phyloP scores from a whole-genome alignment of 2,113 vertebrate genomes.

The Capreolus pygargus region DNA sequence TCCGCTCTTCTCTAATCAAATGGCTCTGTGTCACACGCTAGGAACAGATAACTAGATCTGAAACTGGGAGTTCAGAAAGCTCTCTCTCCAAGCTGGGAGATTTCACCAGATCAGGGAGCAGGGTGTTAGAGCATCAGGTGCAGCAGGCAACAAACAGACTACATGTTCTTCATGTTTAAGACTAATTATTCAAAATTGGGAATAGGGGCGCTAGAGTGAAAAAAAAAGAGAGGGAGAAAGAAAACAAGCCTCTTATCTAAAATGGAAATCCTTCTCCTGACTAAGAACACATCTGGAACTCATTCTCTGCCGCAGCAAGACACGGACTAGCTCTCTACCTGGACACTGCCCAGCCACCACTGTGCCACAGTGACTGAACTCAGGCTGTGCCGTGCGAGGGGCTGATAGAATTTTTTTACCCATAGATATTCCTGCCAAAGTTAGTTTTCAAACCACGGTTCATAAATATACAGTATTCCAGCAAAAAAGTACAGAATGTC shows the following conservation, averaged over 20 bases:
- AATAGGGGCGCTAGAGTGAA: neutral
- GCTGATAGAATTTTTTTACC: constrained; percentile 64
- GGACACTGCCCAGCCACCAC: neutral
- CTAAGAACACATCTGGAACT: constrained; percentile 38
- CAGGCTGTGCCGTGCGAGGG: constrained; percentile 29
- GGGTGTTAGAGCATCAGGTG: neutral
- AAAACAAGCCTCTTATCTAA: constrained; percentile 21
- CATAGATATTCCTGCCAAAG: constrained; percentile 75
- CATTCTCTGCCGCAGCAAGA: neutral
- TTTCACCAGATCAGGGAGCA: neutral
- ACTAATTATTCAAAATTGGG: neutral
- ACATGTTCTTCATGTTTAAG: neutral
- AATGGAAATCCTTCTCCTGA: constrained; percentile 15
- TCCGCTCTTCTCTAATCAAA: neutral
- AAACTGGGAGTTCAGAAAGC: neutral
- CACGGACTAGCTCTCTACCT: neutral
- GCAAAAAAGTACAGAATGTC: constrained; percentile 79
- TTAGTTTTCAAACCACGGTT: constrained; percentile 72
- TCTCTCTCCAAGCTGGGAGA: neutral
- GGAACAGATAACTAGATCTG: neutral
- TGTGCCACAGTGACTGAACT: neutral
- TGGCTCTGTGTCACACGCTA: rapidly evolving
- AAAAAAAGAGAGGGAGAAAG: neutral
- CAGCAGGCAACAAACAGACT: neutral
- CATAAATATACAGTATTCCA: constrained; percentile 81